Evolutionary conservation across 2,888 invertebrate genomes (phyloP).

Genomic region (Resseliella maxima): DNA sequence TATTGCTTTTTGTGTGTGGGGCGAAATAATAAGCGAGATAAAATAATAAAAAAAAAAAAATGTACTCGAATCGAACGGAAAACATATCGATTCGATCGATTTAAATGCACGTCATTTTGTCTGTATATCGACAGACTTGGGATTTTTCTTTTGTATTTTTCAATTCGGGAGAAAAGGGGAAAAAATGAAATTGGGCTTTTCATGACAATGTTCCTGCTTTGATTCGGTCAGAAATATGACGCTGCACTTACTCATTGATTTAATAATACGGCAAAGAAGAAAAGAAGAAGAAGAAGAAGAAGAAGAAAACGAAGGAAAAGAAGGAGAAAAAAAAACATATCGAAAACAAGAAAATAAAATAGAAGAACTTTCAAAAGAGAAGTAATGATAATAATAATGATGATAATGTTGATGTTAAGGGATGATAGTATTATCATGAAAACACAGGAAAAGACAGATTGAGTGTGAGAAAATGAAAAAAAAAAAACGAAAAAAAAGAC

Average conservation of each 20-base stretch:
- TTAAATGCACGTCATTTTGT: constrained; percentile 49
- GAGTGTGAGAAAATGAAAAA: neutral
- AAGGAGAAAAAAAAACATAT: neutral
- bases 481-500: neutral
- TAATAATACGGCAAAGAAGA: constrained; percentile 16
- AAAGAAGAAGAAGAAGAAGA: neutral
- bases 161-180: too few species aligned
- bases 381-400: constrained; percentile 48
- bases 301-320: neutral
- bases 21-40: neutral
- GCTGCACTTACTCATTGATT: constrained; percentile 53
- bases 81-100: constrained; percentile 30
- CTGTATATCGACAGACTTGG: neutral
- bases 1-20: constrained; percentile 38
- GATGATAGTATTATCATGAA: constrained; percentile 46
- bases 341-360: neutral
- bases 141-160: neutral
- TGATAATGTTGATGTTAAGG: constrained; percentile 46
- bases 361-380: neutral
- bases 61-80: neutral
- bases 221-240: constrained; percentile 42
- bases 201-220: neutral
- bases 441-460: constrained; percentile 40
- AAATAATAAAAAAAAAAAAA: neutral
- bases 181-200: too few species aligned